A percentile compares a stretch with the other conserved stretches of the same genome.
These are phyloP conservation scores for Kryphioiulus occultus DNA, from an alignment of 2,888 invertebrate genomes.

Conservation along the genomic window DNA sequence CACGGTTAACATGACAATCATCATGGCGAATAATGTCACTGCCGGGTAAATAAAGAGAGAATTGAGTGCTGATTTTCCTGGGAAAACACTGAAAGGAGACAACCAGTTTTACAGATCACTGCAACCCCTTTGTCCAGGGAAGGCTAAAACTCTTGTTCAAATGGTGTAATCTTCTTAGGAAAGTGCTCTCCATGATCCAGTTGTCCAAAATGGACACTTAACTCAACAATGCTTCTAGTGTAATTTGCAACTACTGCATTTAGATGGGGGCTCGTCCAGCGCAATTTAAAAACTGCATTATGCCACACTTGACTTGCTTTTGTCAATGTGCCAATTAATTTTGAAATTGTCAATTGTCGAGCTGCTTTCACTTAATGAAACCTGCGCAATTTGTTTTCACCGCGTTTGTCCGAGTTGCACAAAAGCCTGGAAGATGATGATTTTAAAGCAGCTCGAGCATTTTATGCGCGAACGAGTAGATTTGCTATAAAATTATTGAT, in stretches of 20 bases:
- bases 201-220: not conserved
- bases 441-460: too few species aligned
- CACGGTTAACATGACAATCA: not conserved
- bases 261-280: not conserved
- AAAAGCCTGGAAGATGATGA: too few species aligned
- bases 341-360: not conserved
- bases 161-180: not conserved
- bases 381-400: not conserved
- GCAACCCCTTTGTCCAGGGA: not conserved
- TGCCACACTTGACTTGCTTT: not conserved
- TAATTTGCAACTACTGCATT: not conserved
- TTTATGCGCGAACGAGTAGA: too few species aligned
- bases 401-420: too few species aligned
- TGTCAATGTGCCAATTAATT: not conserved
- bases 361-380: not conserved
- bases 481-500: too few species aligned
- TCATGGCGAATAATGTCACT: not conserved
- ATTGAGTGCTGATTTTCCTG: not conserved
- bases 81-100: not conserved
- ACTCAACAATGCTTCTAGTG: slow-evolving; percentile 5
- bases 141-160: not conserved
- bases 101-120: not conserved
- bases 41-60: not conserved
- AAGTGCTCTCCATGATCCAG: not conserved
- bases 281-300: not conserved